Evolutionary conservation across 2,113 vertebrate genomes (phyloP).

Genomic region (Platysternon megacephalum): DNA sequence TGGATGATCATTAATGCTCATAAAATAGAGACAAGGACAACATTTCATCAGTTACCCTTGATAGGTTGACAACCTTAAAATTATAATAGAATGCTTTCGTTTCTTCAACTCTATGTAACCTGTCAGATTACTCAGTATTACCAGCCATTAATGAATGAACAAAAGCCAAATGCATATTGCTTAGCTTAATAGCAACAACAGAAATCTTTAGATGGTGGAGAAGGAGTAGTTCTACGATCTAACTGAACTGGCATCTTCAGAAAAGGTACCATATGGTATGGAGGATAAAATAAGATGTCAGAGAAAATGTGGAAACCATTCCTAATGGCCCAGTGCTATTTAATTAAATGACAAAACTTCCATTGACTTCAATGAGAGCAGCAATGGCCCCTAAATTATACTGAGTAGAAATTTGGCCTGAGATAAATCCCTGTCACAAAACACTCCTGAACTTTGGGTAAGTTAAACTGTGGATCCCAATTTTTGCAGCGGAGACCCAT

Average conservation of each 20-base stretch:
- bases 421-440: neutral
- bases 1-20: conserved; percentile 31
- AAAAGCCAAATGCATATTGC: neutral
- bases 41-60: conserved; percentile 28
- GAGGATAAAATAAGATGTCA: neutral
- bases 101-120: conserved; percentile 8
- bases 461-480: accelerated
- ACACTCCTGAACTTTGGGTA: neutral
- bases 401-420: neutral
- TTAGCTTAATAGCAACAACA: neutral
- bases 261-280: neutral
- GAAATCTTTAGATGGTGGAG: neutral
- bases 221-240: neutral
- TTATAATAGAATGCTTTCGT: neutral
- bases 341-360: neutral
- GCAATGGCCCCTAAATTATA: neutral
- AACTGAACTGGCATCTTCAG: neutral
- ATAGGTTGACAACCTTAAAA: neutral
- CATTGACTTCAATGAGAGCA: neutral
- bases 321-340: conserved; percentile 22
- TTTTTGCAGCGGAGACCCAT: neutral
- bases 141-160: neutral
- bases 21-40: conserved; percentile 48
- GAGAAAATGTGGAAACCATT: neutral
- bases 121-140: neutral